phyloP scores from a whole-genome alignment of 1,140 invertebrate species.

The Hylaeus volcanicus region DNA sequence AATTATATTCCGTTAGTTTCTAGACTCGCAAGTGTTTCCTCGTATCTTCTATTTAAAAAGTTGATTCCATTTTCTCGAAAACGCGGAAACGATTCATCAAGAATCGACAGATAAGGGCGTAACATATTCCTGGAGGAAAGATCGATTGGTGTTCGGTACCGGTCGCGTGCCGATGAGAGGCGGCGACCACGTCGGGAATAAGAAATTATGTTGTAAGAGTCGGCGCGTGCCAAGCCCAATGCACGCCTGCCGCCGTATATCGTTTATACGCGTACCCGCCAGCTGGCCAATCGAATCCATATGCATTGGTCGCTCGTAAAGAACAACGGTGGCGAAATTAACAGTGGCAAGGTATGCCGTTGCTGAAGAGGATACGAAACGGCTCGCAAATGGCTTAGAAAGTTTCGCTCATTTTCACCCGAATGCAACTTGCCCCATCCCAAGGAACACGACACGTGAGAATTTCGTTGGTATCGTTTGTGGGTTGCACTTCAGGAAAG shows the following conservation, averaged over 20 bases:
- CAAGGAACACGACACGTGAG: too few relatives aligned
- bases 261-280: slow-evolving; percentile 17
- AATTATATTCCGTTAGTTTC: too few relatives aligned
- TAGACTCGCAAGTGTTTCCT: too few relatives aligned
- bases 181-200: slow-evolving; percentile 59
- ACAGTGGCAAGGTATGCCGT: slow-evolving; percentile 21
- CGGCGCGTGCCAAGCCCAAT: slow-evolving; percentile 54
- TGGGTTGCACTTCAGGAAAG: too few relatives aligned
- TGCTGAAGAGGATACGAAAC: slow-evolving; percentile 13
- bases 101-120: neutral
- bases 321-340: slow-evolving; percentile 60
- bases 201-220: slow-evolving; percentile 60
- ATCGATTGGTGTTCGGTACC: slow-evolving; percentile 46
- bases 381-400: slow-evolving; percentile 40
- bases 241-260: neutral
- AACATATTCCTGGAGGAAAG: slow-evolving; percentile 11
- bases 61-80: neutral
- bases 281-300: slow-evolving; percentile 51
- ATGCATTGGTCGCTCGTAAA: slow-evolving; percentile 60
- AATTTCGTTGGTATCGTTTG: too few relatives aligned
- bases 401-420: slow-evolving; percentile 34
- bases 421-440: neutral
- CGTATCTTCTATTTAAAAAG: too few relatives aligned
- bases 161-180: slow-evolving; percentile 59
- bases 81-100: neutral